phyloP scores from a whole-genome alignment of 2,113 vertebrate genomes.

The Bos javanicus region DNA sequence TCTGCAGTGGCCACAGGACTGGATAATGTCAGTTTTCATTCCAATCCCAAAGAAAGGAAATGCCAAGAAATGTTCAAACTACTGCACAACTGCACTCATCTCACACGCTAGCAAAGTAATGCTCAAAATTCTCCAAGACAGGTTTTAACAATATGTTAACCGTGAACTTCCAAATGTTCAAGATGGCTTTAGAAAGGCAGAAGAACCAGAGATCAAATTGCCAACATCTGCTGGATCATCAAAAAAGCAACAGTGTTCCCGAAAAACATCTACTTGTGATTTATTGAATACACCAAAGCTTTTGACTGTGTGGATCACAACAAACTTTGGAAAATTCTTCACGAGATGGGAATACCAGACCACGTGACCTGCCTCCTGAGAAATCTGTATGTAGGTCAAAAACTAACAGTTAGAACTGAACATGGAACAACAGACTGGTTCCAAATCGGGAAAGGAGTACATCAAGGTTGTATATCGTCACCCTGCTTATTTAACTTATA shows the following conservation, averaged over 20 bases:
- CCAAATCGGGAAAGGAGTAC: neutral
- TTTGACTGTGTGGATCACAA: neutral
- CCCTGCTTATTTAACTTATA: neutral
- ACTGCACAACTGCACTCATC: neutral
- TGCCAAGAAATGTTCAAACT: neutral
- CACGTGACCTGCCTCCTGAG: neutral
- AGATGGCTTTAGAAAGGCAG: neutral
- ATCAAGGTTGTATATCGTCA: neutral
- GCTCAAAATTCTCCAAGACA: neutral
- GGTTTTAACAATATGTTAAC: neutral
- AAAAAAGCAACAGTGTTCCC: neutral
- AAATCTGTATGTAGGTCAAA: neutral
- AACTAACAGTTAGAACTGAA: neutral
- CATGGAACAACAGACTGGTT: neutral
- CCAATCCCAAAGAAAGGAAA: neutral
- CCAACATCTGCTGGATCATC: neutral
- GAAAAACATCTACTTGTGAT: neutral
- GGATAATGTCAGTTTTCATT: neutral
- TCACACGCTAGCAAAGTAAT: neutral
- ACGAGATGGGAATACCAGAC: neutral
- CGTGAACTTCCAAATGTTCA: neutral
- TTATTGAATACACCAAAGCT: neutral
- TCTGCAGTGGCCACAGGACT: neutral
- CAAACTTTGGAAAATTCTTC: neutral
- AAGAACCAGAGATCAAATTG: neutral